phyloP scores from a whole-genome alignment of 2,113 vertebrate species.

The Aspidoscelis tigris region DNA sequence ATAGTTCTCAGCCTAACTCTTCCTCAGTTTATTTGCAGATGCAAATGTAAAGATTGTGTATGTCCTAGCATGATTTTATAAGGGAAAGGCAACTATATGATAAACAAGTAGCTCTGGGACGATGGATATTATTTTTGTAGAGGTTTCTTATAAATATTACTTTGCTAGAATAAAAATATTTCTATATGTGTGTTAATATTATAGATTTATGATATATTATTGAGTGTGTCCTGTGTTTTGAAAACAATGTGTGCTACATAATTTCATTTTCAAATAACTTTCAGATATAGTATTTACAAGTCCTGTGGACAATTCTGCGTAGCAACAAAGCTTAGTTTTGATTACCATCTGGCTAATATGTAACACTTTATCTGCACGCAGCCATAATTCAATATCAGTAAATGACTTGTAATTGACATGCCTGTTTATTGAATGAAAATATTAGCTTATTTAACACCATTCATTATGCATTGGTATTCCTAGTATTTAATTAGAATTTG shows the following conservation, averaged over 20 bases:
- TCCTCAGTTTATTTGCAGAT: background rate
- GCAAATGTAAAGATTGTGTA: background rate
- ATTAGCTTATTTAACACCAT: slow-evolving; percentile 12
- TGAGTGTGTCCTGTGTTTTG: background rate
- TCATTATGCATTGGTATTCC: slow-evolving; percentile 21
- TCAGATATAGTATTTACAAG: slow-evolving; percentile 5
- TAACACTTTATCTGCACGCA: background rate
- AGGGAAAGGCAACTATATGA: background rate
- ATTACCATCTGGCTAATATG: slow-evolving; percentile 18
- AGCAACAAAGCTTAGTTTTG: slow-evolving; percentile 20
- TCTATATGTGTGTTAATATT: slow-evolving; percentile 21
- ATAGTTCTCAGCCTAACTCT: background rate
- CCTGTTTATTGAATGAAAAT: slow-evolving; percentile 19
- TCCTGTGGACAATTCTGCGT: background rate
- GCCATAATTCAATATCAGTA: background rate
- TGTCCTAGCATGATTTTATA: background rate
- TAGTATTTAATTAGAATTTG: slow-evolving; percentile 41
- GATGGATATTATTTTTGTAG: background rate
- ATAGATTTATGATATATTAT: background rate
- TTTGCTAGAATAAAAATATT: slow-evolving; percentile 21
- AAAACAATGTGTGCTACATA: background rate
- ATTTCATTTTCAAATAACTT: slow-evolving; percentile 4
- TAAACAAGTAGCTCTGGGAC: background rate
- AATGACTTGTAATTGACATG: slow-evolving; percentile 4
- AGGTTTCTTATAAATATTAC: slow-evolving; percentile 24